Conservation (phyloP, 2,888 invertebrate species). For the Sceliomorpha sp. region DNA sequence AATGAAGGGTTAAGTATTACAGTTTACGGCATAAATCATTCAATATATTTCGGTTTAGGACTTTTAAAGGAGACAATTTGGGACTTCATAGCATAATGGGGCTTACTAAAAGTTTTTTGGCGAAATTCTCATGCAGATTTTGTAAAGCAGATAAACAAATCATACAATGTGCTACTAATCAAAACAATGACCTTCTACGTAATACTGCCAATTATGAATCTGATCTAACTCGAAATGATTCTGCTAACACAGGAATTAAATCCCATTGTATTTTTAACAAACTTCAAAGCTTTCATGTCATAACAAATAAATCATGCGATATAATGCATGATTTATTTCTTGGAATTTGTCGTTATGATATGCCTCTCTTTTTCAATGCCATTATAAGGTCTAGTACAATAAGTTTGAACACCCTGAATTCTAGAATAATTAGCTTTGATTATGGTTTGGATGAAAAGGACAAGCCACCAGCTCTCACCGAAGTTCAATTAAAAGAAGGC, state of each 20-base stretch:
- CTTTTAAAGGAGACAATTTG: slow-evolving; percentile 28
- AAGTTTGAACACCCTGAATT: slow-evolving; percentile 36
- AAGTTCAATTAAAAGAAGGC: slow-evolving; percentile 28
- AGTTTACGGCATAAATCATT: slow-evolving; percentile 1
- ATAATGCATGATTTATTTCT: slow-evolving; percentile 48
- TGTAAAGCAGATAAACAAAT: slow-evolving; percentile 18
- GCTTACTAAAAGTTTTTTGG: slow-evolving; percentile 31
- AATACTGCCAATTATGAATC: slow-evolving; percentile 21
- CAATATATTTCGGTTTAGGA: slow-evolving; percentile 19
- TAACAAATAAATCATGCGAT: slow-evolving; percentile 37
- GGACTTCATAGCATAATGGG: slow-evolving; percentile 40
- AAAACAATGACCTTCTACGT: slow-evolving; percentile 7
- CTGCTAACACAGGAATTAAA: slow-evolving; percentile 24
- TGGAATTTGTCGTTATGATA: slow-evolving; percentile 42
- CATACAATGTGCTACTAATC: slow-evolving; percentile 1
- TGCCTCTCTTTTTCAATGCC: slow-evolving; percentile 37
- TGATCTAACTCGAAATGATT: slow-evolving; percentile 34
- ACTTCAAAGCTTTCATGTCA: slow-evolving; percentile 30
- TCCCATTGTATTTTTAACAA: slow-evolving; percentile 33
- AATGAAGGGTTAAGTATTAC: slow-evolving; percentile 12
- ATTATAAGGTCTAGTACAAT: slow-evolving; percentile 25
- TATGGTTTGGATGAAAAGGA: slow-evolving; percentile 39
- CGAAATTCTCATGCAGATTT: slow-evolving; percentile 40
- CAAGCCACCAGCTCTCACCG: slow-evolving; percentile 39
- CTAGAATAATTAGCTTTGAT: slow-evolving; percentile 43